A percentile compares a stretch with the other conserved stretches of the same genome.
These are phyloP conservation scores for Wasmannia auropunctata DNA, from an alignment of 1,140 invertebrate genomes.

Conservation along the genomic window DNA sequence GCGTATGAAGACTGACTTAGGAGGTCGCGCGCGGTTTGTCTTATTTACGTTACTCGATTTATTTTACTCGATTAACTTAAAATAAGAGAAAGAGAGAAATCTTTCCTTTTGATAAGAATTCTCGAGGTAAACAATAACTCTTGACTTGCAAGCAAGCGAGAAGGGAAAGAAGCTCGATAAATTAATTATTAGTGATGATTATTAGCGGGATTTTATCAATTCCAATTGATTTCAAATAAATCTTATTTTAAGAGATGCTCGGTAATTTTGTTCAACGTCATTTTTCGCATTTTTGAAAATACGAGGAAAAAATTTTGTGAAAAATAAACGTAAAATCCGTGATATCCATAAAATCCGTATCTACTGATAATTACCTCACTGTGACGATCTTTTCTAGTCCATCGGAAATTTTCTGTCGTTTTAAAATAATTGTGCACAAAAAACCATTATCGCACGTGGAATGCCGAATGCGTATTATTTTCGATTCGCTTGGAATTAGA, in stretches of 20 bases:
- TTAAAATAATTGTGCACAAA: not conserved
- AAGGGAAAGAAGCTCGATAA: not conserved
- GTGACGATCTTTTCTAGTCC: not conserved
- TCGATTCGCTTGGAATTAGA: not conserved
- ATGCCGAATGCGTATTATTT: not conserved
- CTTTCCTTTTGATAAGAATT: not conserved
- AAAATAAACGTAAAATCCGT: not conserved
- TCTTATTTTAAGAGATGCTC: not conserved
- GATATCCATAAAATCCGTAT: not conserved
- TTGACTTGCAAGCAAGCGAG: not conserved
- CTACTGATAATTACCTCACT: not conserved
- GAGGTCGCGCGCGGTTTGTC: conserved; percentile 17
- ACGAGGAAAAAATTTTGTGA: not conserved
- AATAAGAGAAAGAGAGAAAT: not conserved
- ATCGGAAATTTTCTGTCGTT: not conserved
- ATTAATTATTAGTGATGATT: not conserved
- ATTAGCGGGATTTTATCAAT: not conserved
- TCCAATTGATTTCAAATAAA: not conserved
- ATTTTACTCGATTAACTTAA: not conserved
- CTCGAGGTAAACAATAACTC: not conserved
- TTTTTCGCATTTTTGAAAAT: not conserved
- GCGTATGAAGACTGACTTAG: not conserved
- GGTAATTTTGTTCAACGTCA: not conserved
- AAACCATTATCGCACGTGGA: not conserved
- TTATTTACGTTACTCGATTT: conserved; percentile 26